A percentile compares a stretch with the other conserved stretches of the same genome.
phyloP scores from a whole-genome alignment of 2,797 vertebrate species.

The Nyctalus aviator region DNA sequence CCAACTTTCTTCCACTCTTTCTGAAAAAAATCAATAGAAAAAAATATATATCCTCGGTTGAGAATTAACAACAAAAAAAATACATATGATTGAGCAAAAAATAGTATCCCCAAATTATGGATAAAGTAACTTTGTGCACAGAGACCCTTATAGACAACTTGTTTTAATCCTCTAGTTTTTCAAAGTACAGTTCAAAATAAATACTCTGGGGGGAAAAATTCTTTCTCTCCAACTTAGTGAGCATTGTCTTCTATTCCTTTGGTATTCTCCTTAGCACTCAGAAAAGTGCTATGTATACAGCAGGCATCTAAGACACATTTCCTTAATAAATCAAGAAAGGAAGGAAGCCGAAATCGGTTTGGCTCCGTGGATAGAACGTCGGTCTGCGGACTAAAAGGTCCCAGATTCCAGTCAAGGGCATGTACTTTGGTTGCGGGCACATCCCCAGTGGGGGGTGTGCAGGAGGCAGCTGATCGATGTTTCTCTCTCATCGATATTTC shows the following conservation, averaged over 20 bases:
- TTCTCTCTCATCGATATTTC: too few species aligned
- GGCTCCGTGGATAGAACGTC: too few species aligned
- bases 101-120: neutral
- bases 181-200: conserved; percentile 32
- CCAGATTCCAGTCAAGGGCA: too few species aligned
- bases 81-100: neutral
- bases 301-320: neutral
- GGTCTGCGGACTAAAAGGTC: too few species aligned
- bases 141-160: neutral
- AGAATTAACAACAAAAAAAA: neutral
- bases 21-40: too few species aligned
- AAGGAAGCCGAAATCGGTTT: neutral
- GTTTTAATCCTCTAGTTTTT: conserved; percentile 25
- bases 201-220: neutral
- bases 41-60: too few species aligned
- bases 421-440: too few species aligned
- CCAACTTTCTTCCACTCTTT: too few species aligned
- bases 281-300: neutral
- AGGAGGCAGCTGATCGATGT: too few species aligned
- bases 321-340: conserved; percentile 32
- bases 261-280: conserved; percentile 10
- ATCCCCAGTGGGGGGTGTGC: too few species aligned
- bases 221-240: neutral
- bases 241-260: neutral
- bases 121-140: neutral